Base-by-base conservation (phyloP, 2,113 vertebrate species). In the Amazona guildingii region DNA sequence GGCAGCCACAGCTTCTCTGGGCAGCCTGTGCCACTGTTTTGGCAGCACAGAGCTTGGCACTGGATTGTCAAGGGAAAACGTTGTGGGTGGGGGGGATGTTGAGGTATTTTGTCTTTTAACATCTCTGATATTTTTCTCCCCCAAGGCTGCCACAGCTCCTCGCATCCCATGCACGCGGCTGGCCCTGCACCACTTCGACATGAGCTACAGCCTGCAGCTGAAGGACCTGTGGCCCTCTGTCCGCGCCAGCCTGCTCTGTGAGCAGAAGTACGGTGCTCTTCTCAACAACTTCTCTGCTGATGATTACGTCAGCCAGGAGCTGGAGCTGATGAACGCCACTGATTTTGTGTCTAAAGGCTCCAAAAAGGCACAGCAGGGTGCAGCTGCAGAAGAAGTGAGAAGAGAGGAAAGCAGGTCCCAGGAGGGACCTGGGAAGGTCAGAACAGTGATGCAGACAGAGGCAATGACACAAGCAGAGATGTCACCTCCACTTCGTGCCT, bases 191-290 rank as follows among this genome's bases (percentile, higher is more conserved):
- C 98, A 98, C 96, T 99, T 99, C 10, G 99, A 99, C 83, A 55
- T 92, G 54, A 98, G 35, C 52, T 99, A 99, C 91, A 69, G 98
- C 41, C 46, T 96, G 48, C 98, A 98, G 83, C 98, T 99, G 94
- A 98, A 98, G 12, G 90, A 97, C 23, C 95, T 98, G 74, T 99
- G 99, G 99, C 99, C 99, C 3, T 99, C 99, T 0, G 97, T 98
- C 28, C 98, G 99, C 2, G 92, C 97, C 5, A 95, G 97, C 43
- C 96, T 99, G 82, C 98, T 99, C 46, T 99, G 98, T 0, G 98
- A 99, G 97, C 98, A 97, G 94, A 99, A 99, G 64, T 99, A 99
- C 1, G 99, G 99, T 4, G 99, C 99, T 1, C 97, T 99, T 17
- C n/a, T 99, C 80, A 99, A 99, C 98, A 98, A 96, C 90, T 99